Base-by-base conservation (phyloP, 2,113 vertebrate species). In the Paraplagusia blochii region DNA sequence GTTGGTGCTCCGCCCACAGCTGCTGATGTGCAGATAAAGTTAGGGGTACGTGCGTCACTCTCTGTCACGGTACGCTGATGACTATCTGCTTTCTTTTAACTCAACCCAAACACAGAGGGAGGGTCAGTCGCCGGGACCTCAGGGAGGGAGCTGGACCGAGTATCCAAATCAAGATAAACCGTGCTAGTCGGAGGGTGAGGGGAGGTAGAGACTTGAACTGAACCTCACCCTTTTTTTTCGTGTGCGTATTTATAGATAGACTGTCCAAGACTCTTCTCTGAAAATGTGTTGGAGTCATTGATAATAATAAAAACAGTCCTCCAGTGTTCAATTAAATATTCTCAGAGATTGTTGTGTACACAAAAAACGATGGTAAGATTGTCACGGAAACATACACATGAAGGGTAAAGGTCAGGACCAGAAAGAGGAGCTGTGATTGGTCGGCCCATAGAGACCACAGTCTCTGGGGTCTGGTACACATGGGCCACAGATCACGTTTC, bases 21-120 rank as follows among this genome's bases (percentile, higher is more conserved):
- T 87, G 84, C 76, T 9, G 87, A 88, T 88, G 76, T 55, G 1
- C 11, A 73, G 90, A 91, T 90, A 88, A 88, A 7, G 44, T 22
- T 61, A 18, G 59, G 38, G 53, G 65, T 71, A 57, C 51, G 77
- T 89, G 87, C 83, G 86, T 90, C 88, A 90, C 73, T 81, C 66
- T 69, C 79, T 73, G 84, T 74, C 72, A 63, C 68, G 68, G 59
- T 58, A 61, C 84, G 87, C 82, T 86, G 85, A 86, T 83, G 80
- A 53, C 83, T 81, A 86, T 89, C 88, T 80, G 74, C 50, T 75
- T 52, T 61, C 80, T 88, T 88, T 89, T 62, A 87, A 74, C 74
- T 66, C 68, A 47, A 77, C 70, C 58, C 78, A 87, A 89, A 86
- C 85, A 85, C 56, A 64, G 74, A 66, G 66, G 58, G 22, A 29